Evolutionary conservation across 2,113 vertebrate genomes (phyloP).

Genomic region (Cairina moschata): DNA sequence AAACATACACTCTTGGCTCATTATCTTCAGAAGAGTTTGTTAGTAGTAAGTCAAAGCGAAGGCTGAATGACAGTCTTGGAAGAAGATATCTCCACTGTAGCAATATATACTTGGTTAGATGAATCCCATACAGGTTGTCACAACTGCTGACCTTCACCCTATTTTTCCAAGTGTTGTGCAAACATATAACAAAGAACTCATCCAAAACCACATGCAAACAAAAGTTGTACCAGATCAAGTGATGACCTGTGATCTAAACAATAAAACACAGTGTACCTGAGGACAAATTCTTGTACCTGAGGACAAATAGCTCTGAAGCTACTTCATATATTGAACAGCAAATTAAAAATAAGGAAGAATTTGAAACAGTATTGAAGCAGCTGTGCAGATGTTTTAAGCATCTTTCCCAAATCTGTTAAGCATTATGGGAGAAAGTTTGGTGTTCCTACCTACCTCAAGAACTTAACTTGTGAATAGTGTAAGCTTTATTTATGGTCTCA

Average conservation of each 20-base stretch:
- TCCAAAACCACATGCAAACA: not conserved
- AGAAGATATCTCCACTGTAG: not conserved
- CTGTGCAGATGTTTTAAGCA: not conserved
- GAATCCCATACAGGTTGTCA: not conserved
- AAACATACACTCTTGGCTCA: not conserved
- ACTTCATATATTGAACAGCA: not conserved
- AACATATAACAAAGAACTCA: not conserved
- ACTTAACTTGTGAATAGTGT: not conserved
- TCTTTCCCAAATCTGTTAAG: not conserved
- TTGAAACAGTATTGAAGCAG: not conserved
- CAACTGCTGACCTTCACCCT: not conserved
- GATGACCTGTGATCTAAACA: fast-evolving
- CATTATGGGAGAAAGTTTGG: not conserved
- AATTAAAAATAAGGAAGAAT: not conserved
- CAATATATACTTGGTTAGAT: not conserved
- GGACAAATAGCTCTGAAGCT: not conserved
- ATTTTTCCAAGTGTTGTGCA: not conserved
- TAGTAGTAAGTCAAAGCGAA: not conserved
- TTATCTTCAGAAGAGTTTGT: not conserved
- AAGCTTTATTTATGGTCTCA: not conserved
- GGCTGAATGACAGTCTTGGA: not conserved
- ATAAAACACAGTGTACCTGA: not conserved
- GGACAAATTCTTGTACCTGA: not conserved
- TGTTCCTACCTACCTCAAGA: not conserved
- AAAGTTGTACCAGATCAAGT: not conserved